A percentile compares a stretch with the other conserved stretches of the same genome.
Evolutionary conservation across 2,888 invertebrate species (phyloP).

Genomic region (Microchrysa polita): DNA sequence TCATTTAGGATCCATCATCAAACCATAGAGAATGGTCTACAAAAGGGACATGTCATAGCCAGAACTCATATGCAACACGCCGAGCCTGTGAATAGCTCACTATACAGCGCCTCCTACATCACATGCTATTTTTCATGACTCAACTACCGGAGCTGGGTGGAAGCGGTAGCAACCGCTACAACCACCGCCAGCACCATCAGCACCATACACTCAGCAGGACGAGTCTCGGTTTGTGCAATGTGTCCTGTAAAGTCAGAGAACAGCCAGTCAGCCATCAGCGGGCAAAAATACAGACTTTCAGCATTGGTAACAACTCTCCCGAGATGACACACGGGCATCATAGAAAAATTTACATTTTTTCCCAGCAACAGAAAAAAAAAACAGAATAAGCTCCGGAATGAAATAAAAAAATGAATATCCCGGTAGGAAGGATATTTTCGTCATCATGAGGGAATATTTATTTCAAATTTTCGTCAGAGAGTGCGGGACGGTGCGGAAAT

Average conservation of each 20-base stretch:
- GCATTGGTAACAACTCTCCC: conserved; percentile 21
- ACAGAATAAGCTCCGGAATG: background rate
- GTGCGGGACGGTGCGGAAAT: no score
- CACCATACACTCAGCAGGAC: no score
- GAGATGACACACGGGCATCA: conserved; percentile 38
- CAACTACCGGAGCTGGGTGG: background rate
- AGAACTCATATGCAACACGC: conserved; percentile 24
- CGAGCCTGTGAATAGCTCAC: conserved; percentile 8
- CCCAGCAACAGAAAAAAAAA: conserved; percentile 14
- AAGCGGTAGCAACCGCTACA: background rate
- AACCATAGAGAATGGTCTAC: conserved; percentile 10
- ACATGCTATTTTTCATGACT: conserved; percentile 30
- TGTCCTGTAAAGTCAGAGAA: background rate
- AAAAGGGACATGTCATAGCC: conserved; percentile 33
- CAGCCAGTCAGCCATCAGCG: conserved; percentile 18
- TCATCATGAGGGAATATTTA: conserved; percentile 28
- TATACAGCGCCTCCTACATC: background rate
- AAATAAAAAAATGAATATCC: background rate
- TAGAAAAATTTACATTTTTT: conserved; percentile 24
- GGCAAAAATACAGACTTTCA: conserved; percentile 34
- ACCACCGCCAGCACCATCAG: background rate
- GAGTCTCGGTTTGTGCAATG: no score
- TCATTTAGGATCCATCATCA: conserved; percentile 3
- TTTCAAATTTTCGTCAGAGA: background rate
- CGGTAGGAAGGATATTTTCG: conserved; percentile 26